Base-by-base conservation (phyloP, 2,888 invertebrate genomes). In the Phragmatobia fuliginosa region DNA sequence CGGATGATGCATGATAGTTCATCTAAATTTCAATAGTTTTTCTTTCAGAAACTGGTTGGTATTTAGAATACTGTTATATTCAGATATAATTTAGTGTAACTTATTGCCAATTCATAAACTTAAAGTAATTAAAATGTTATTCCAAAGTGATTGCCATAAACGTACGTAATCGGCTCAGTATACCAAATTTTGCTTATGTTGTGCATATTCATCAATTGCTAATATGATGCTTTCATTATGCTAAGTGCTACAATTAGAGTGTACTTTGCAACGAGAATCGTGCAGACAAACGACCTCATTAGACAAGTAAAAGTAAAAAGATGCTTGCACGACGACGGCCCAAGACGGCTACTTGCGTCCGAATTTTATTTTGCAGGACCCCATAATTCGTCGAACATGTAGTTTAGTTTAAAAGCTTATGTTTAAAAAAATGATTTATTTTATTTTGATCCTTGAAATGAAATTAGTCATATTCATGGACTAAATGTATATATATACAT, bases 161-260 rank as follows among this genome's bases (percentile, higher is more conserved):
- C 16, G 56, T 56, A 56, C 16, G 56, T 56, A 56, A 56, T 56
- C 56, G 16, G 56, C 28, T 16, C 25, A 16, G 16, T 56, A 28
- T 16, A 56, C 28, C 28, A 56, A 56, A 56, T 28, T 56, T 62
- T 66, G 58, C 21, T 36, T 45, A 18, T 25, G 71, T 33, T 63
- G 52, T 63, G 68, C 62, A 60, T 68, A 59, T 49, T 65, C 56
- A 68, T 49, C 2, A 31, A 32, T 49, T 63, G n/a, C 25, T 61
- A 45, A 33, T 49, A 60, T 70, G 70, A 74, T 72, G 80, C 66
- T 69, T 78, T 74, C 73, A 76, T 76, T 72, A 67, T 41, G 60
- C 61, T 63, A 63, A 69, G 62, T 72, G 64, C 36, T 74, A 71
- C 69, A 78, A 73, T 74, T 68, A 38, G 62, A 69, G 65, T 73